Evolutionary conservation across 2,113 vertebrate genomes (phyloP).

Genomic region (Caracal caracal): DNA sequence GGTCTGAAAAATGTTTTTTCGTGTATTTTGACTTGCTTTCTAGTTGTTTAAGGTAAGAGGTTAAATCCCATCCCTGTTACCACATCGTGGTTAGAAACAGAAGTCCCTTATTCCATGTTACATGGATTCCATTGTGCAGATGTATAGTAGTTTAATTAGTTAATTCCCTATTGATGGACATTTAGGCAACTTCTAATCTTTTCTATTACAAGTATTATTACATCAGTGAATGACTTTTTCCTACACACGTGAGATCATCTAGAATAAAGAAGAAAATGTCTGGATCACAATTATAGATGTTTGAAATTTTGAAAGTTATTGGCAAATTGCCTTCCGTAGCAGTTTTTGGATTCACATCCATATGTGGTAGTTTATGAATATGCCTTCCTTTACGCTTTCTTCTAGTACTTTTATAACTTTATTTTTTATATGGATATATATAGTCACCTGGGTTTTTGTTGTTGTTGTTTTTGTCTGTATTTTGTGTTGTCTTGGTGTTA

Average conservation of each 20-base stretch:
- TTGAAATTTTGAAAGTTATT: conserved; percentile 47
- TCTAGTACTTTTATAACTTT: neutral
- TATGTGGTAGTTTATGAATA: neutral
- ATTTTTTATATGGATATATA: conserved; percentile 41
- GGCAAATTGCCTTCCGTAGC: neutral
- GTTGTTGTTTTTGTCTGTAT: neutral
- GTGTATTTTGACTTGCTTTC: conserved; percentile 12
- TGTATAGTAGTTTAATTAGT: neutral
- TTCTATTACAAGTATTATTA: neutral
- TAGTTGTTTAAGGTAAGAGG: neutral
- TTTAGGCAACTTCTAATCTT: neutral
- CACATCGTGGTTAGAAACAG: neutral
- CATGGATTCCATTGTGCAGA: neutral
- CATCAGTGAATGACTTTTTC: neutral
- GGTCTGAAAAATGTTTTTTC: neutral
- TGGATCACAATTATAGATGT: neutral
- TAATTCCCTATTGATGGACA: neutral
- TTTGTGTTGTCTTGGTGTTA: neutral
- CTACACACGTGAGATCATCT: neutral
- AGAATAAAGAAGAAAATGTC: neutral
- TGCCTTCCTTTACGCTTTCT: neutral
- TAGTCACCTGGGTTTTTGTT: neutral
- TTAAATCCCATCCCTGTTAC: neutral
- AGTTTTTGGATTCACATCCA: neutral
- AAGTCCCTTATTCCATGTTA: neutral